These are phyloP conservation scores for Lamellibrachia luymesi DNA, from an alignment of 1,140 invertebrate genomes.

Conservation along the genomic window DNA sequence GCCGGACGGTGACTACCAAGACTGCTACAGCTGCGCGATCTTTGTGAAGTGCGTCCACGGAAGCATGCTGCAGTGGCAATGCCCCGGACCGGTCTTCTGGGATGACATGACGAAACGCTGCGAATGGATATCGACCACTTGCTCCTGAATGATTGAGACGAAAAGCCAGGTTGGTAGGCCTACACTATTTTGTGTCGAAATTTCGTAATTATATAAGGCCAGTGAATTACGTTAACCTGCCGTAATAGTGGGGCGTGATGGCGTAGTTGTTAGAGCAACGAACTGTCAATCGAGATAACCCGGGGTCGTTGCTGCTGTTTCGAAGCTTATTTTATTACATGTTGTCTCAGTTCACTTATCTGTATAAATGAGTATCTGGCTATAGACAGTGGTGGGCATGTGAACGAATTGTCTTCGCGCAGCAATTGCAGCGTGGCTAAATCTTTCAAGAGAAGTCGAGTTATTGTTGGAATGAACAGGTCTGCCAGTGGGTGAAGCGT, in stretches of 20 bases:
- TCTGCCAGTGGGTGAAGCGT: too few species aligned
- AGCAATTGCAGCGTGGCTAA: too few species aligned
- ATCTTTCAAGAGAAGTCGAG: too few species aligned
- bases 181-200: neutral
- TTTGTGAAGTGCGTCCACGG: neutral
- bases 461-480: too few species aligned
- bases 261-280: neutral
- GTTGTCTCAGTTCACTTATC: neutral
- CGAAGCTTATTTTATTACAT: too few species aligned
- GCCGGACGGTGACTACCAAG: neutral
- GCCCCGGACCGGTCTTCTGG: neutral
- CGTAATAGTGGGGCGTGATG: too few species aligned
- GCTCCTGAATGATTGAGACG: neutral
- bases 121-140: neutral
- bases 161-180: too few species aligned
- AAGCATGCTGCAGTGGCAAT: neutral
- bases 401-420: too few species aligned
- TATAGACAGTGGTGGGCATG: too few species aligned
- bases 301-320: too few species aligned
- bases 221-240: too few species aligned
- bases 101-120: neutral
- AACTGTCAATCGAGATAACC: neutral
- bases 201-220: too few species aligned
- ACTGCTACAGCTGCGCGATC: neutral
- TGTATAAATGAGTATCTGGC: neutral